Percentiles rank a stretch among this genome's conserved stretches.
Evolutionary conservation across 2,113 vertebrate species (phyloP).

Genomic region (Castor canadensis): DNA sequence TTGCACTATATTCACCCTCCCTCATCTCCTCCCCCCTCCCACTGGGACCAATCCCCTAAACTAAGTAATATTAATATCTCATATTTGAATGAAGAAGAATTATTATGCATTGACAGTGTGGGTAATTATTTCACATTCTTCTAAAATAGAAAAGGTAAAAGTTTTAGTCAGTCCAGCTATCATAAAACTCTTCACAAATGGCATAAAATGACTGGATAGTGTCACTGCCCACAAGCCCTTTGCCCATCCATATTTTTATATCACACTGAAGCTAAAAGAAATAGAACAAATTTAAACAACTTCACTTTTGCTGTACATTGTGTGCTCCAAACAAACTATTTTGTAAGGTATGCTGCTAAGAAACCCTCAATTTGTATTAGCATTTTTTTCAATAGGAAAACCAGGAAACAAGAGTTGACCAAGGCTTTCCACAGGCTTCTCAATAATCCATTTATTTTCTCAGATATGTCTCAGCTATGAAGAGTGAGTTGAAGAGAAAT

Average conservation of each 20-base stretch:
- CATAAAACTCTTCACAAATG: background rate
- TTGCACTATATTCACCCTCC: too few species aligned
- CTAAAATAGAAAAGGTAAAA: background rate
- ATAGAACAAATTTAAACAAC: background rate
- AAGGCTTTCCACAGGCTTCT: background rate
- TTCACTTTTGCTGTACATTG: background rate
- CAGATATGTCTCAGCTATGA: slow-evolving; percentile 31
- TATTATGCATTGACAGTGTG: background rate
- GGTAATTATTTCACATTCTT: background rate
- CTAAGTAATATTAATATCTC: background rate
- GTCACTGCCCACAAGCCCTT: too few species aligned
- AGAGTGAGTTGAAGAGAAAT: slow-evolving; percentile 43
- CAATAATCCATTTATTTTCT: background rate
- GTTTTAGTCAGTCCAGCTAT: background rate
- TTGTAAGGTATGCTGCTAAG: background rate
- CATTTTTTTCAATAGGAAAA: background rate
- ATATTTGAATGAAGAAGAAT: background rate
- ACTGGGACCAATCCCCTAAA: background rate
- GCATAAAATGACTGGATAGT: too few species aligned
- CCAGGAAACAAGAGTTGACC: background rate
- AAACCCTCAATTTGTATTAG: background rate
- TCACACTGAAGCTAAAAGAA: background rate
- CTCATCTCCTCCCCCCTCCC: too few species aligned
- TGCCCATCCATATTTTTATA: background rate
- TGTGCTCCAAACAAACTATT: background rate